Evolutionary conservation across 64 coral and sea anemone genomes (phyloP).

Genomic region (Cladopsammia gracilis): DNA sequence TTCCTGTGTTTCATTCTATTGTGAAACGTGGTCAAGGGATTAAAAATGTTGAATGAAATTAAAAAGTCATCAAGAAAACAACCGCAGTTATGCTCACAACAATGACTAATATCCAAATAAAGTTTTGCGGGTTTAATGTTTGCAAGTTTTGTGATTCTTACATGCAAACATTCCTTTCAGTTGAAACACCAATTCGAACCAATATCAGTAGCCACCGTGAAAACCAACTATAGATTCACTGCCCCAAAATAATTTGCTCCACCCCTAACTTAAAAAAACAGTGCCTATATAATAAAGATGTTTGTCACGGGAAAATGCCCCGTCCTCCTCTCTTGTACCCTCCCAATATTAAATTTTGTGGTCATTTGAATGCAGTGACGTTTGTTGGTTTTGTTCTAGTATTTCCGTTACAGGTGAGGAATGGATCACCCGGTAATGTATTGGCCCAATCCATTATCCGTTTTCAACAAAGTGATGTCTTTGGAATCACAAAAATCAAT

Average conservation of each 20-base stretch:
- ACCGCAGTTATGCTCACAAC: neutral
- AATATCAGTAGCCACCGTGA: neutral
- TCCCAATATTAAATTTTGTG: neutral
- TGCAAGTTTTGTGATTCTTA: slow-evolving; percentile 37
- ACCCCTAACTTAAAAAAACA: neutral
- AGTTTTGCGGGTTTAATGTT: slow-evolving; percentile 19
- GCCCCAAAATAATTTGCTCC: neutral
- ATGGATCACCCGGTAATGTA: too few species aligned
- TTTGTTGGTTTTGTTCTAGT: neutral
- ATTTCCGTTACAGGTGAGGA: too few species aligned
- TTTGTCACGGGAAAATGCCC: neutral
- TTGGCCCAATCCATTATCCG: too few species aligned
- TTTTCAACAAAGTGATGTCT: too few species aligned
- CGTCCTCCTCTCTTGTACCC: neutral
- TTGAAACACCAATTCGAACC: too few species aligned
- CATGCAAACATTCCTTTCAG: neutral
- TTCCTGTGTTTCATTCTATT: neutral
- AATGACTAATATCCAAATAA: neutral
- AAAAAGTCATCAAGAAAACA: neutral
- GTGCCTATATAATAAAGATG: neutral
- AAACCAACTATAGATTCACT: neutral
- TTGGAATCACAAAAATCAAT: too few species aligned
- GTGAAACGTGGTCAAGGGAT: neutral
- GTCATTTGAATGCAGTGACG: neutral
- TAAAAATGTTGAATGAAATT: neutral